These are phyloP conservation scores for Denticeps clupeoides DNA, from an alignment of 2,797 vertebrate species.

Conservation along the genomic window DNA sequence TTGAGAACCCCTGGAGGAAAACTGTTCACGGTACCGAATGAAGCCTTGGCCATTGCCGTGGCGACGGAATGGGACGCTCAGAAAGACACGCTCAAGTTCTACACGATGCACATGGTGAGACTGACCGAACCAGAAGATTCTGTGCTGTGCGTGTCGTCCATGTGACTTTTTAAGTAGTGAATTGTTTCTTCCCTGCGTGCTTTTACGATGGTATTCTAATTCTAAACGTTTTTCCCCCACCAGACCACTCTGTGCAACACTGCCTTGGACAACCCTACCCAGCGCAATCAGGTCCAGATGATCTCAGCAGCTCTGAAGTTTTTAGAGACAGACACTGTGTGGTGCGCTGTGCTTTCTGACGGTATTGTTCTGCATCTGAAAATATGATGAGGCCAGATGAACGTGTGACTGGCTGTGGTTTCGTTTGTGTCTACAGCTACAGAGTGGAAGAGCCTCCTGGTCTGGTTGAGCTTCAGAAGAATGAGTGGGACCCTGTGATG, in stretches of 20 bases:
- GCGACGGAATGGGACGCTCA: constrained; percentile 94
- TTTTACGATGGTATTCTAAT: background rate
- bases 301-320: constrained; percentile 80
- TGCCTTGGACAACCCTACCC: constrained; percentile 84
- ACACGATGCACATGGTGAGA: constrained; percentile 88
- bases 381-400: too few species aligned
- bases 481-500: constrained; percentile 88
- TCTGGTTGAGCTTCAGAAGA: constrained; percentile 85
- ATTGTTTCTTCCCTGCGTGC: background rate
- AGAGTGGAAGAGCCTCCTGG: constrained; percentile 83
- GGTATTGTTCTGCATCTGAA: too few species aligned
- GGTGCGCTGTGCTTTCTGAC: constrained; percentile 56
- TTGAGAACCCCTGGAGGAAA: constrained; percentile 89
- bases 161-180: background rate
- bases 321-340: constrained; percentile 90
- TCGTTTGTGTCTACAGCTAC: too few species aligned
- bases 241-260: constrained; percentile 95
- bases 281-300: constrained; percentile 72
- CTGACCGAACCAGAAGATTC: background rate
- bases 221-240: constrained; percentile 6
- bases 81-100: constrained; percentile 83
- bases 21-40: constrained; percentile 79
- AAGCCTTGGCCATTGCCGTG: constrained; percentile 83
- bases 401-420: background rate
- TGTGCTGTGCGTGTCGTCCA: background rate